A percentile compares a stretch with the other conserved stretches of the same genome.
Conservation (phyloP, 2,113 vertebrate genomes). For the Trogon melanurus region DNA sequence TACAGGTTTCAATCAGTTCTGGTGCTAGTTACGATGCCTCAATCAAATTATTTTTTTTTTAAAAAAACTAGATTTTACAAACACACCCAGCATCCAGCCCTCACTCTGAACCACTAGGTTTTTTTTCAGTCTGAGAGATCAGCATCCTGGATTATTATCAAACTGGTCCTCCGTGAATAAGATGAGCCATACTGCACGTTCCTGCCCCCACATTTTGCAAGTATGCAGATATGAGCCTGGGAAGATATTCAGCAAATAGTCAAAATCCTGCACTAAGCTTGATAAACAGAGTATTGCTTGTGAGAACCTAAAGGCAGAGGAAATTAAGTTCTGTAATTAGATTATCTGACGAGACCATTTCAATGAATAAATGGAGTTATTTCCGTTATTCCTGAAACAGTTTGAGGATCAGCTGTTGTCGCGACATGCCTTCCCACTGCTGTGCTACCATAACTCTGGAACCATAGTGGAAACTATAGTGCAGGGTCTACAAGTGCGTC, state of each 20-base stretch:
- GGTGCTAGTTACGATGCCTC: background rate
- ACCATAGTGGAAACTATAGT: background rate
- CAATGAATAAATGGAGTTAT: background rate
- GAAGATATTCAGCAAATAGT: background rate
- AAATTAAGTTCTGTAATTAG: background rate
- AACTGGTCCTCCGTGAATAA: background rate
- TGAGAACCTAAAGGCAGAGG: background rate
- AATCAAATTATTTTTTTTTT: background rate
- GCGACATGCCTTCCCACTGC: background rate
- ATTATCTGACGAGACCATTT: background rate
- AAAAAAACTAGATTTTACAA: background rate
- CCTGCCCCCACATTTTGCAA: background rate
- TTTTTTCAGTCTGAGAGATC: background rate
- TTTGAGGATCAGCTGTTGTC: background rate
- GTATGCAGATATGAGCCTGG: background rate
- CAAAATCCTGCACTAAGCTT: background rate
- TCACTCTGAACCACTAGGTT: background rate
- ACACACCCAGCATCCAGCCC: background rate
- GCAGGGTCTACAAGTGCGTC: background rate
- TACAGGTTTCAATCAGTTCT: background rate
- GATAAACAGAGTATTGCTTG: background rate
- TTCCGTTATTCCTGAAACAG: background rate
- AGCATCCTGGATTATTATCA: background rate
- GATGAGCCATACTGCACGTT: background rate
- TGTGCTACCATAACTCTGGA: background rate